Conservation (phyloP, 2,113 vertebrate genomes). For the Camarhynchus parvulus region DNA sequence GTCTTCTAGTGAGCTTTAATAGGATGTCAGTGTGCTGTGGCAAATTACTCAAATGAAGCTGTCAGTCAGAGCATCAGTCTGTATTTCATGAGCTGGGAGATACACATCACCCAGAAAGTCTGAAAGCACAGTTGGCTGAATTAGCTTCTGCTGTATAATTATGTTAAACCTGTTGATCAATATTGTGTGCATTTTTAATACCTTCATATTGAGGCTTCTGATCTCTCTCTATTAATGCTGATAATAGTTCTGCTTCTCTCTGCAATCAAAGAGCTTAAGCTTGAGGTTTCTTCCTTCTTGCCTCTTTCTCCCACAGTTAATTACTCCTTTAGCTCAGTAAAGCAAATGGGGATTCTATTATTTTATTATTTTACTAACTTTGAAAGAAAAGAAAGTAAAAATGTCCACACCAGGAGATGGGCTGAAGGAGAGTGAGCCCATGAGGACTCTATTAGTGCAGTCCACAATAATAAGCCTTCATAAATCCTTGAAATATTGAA, state of each 20-base stretch:
- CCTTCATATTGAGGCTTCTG: slow-evolving; percentile 15
- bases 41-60: slow-evolving; percentile 10
- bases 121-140: background rate
- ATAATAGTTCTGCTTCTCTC: slow-evolving; percentile 34
- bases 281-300: background rate
- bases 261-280: slow-evolving; percentile 15
- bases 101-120: background rate
- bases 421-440: background rate
- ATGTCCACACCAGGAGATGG: background rate
- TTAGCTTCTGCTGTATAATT: background rate
- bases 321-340: slow-evolving; percentile 15
- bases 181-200: slow-evolving; percentile 38
- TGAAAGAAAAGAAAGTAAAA: background rate
- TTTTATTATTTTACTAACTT: background rate
- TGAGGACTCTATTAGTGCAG: background rate
- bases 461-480: background rate
- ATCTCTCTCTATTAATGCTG: slow-evolving; percentile 7
- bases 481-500: slow-evolving; percentile 15
- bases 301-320: slow-evolving; percentile 23
- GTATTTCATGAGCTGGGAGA: background rate
- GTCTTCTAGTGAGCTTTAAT: background rate
- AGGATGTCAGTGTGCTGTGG: background rate
- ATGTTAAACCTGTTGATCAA: slow-evolving; percentile 12
- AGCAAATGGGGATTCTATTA: background rate
- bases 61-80: slow-evolving; percentile 6